Percentiles rank a stretch among this genome's conserved stretches.
Evolutionary conservation across 2,797 vertebrate species (phyloP).

Genomic region (Sebastes alutus): DNA sequence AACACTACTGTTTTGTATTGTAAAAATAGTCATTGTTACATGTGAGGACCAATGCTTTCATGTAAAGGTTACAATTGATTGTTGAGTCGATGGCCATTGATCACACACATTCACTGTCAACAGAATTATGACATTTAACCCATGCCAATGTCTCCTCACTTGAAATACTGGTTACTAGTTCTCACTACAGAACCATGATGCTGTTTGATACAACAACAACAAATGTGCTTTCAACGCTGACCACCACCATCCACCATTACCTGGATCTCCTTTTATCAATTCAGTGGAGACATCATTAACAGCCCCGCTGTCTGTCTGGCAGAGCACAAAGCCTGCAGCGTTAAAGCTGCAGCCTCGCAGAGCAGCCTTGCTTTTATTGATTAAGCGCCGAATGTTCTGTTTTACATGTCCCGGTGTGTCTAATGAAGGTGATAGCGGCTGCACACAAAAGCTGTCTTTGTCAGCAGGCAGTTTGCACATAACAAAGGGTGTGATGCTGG

Average conservation of each 20-base stretch:
- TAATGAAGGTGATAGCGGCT: not conserved
- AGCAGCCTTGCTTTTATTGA: constrained; percentile 30
- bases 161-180: not conserved
- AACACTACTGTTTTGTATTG: not conserved
- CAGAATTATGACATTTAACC: constrained; percentile 5
- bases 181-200: not conserved
- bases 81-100: not conserved
- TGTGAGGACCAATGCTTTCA: not conserved
- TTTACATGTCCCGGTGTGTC: not conserved
- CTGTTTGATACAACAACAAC: not conserved
- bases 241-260: not conserved
- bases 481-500: not conserved
- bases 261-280: constrained; percentile 12
- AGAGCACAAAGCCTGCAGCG: constrained; percentile 17
- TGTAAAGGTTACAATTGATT: constrained; percentile 38
- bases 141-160: not conserved
- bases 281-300: constrained; percentile 18
- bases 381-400: constrained; percentile 20
- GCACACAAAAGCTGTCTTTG: not conserved
- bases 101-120: constrained; percentile 20
- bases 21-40: not conserved
- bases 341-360: constrained; percentile 12
- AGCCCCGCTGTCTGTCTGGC: constrained; percentile 22
- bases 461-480: not conserved
- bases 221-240: not conserved